phyloP scores from a whole-genome alignment of 2,113 vertebrate genomes.

The Campylorhamphus procurvoides region DNA sequence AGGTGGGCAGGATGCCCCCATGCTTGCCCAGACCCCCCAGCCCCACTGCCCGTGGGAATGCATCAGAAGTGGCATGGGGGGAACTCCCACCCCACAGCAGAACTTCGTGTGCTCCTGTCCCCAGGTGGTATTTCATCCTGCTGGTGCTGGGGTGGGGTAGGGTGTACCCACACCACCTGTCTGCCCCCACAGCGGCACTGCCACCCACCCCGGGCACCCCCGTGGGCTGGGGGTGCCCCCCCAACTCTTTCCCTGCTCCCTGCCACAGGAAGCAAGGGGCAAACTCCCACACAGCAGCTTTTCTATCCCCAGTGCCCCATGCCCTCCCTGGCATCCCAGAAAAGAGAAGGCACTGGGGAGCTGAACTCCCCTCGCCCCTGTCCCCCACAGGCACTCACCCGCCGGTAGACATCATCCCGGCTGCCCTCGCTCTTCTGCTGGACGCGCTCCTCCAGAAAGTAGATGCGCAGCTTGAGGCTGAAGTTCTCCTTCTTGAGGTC shows the following conservation, averaged over 20 bases:
- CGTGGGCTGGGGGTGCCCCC: accelerated
- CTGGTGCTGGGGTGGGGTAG: not conserved
- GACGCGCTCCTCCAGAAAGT: conserved; percentile 96
- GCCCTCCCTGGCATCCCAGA: no score
- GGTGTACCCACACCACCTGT: not conserved
- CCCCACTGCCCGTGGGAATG: accelerated
- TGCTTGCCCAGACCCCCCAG: not conserved
- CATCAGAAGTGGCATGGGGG: not conserved
- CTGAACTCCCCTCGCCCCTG: not conserved
- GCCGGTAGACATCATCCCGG: conserved; percentile 84
- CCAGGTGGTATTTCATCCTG: not conserved
- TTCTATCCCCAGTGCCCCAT: not conserved
- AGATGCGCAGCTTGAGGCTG: conserved; percentile 97
- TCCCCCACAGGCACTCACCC: conserved; percentile 75
- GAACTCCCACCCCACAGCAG: not conserved
- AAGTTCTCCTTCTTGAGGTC: conserved; percentile 99
- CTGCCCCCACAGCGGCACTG: not conserved
- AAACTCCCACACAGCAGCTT: not conserved
- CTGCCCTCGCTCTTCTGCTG: conserved; percentile 91
- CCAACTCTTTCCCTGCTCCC: accelerated
- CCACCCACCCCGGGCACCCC: not conserved
- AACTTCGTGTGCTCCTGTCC: not conserved
- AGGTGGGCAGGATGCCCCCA: not conserved
- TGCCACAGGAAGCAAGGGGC: not conserved
- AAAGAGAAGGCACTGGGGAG: not conserved